These are phyloP conservation scores for Oreocharis arfaki DNA, from an alignment of 2,113 vertebrate species.

Conservation along the genomic window DNA sequence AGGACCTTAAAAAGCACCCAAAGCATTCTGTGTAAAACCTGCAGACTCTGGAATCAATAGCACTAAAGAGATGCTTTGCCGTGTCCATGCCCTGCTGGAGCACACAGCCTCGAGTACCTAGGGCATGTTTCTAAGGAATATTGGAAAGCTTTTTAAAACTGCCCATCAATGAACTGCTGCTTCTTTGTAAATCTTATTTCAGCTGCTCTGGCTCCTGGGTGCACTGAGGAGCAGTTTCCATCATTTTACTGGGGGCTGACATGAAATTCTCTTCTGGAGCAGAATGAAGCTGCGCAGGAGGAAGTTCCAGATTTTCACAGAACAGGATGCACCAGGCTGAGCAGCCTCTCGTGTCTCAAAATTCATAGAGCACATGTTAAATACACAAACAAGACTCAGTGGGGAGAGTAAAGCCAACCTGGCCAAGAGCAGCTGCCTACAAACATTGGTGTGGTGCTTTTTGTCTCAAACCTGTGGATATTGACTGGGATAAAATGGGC, in stretches of 20 bases:
- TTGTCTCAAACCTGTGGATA: background rate
- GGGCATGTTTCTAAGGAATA: background rate
- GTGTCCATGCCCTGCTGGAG: accelerated
- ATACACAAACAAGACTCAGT: background rate
- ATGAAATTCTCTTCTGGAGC: background rate
- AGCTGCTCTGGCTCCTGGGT: background rate
- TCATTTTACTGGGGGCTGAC: background rate
- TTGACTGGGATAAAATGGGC: background rate
- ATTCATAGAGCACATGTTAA: background rate
- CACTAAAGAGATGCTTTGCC: background rate
- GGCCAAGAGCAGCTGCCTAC: background rate
- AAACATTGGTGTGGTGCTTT: background rate
- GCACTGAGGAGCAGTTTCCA: too few relatives aligned
- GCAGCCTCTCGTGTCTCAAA: background rate
- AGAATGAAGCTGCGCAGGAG: background rate
- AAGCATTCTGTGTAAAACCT: background rate
- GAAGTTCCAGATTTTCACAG: background rate
- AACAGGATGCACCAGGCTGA: background rate
- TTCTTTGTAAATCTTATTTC: background rate
- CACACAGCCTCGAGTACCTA: too few relatives aligned
- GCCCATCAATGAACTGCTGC: background rate
- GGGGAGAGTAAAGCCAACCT: background rate
- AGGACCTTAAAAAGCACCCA: background rate
- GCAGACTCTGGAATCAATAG: background rate
- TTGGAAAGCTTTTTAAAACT: background rate